Evolutionary conservation across 2,888 invertebrate species (phyloP).

Genomic region (Nemotelus pantherinus): DNA sequence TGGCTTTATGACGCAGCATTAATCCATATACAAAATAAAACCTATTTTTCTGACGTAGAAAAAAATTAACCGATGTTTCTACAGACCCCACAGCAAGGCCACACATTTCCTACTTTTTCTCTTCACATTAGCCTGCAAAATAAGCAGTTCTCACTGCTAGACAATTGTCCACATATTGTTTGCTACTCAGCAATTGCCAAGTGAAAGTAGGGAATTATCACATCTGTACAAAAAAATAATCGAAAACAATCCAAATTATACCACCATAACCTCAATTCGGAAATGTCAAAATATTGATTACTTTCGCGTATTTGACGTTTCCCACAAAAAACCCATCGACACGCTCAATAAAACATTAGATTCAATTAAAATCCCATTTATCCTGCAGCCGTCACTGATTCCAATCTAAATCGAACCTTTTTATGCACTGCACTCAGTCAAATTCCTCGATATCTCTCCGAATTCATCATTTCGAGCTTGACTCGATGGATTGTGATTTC

Average conservation of each 20-base stretch:
- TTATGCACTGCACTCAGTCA: not conserved
- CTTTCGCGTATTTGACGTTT: constrained; percentile 28
- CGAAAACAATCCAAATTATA: constrained; percentile 7
- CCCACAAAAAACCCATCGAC: constrained; percentile 9
- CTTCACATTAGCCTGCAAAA: too few relatives aligned
- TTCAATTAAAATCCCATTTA: constrained; percentile 17
- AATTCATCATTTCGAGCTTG: not conserved
- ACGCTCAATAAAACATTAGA: constrained; percentile 3
- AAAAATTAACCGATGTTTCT: too few relatives aligned
- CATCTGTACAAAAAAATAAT: not conserved
- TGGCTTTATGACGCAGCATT: too few relatives aligned
- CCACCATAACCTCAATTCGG: constrained; percentile 48
- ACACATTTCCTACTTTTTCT: too few relatives aligned
- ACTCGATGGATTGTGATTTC: not conserved
- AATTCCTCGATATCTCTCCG: not conserved
- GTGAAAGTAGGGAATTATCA: constrained; percentile 50
- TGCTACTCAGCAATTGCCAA: not conserved
- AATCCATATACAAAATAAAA: too few relatives aligned
- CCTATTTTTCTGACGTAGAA: too few relatives aligned
- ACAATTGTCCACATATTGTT: too few relatives aligned
- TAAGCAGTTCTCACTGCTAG: too few relatives aligned
- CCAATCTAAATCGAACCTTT: not conserved
- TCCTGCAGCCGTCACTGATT: not conserved
- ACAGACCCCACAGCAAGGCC: too few relatives aligned
- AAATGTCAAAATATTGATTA: constrained; percentile 53